These are phyloP conservation scores for Pseudorectes ferrugineus DNA, from an alignment of 2,113 vertebrate species.

Conservation along the genomic window DNA sequence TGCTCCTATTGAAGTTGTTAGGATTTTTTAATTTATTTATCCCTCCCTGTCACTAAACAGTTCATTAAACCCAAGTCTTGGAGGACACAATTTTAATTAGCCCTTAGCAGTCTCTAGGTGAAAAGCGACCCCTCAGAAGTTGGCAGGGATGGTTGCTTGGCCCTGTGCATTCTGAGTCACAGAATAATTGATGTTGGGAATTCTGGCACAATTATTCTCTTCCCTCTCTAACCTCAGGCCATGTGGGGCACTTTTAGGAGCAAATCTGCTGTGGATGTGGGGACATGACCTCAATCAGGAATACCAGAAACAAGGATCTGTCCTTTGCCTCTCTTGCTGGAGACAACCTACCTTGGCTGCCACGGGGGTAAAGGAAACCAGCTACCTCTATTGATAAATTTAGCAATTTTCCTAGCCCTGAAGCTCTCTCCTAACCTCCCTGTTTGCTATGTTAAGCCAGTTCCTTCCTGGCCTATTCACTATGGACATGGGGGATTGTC, in stretches of 20 bases:
- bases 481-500: background rate
- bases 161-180: background rate
- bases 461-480: background rate
- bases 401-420: background rate
- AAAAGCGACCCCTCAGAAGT: background rate
- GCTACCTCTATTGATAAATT: background rate
- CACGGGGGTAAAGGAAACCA: background rate
- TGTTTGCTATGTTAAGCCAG: background rate
- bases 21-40: background rate
- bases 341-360: background rate
- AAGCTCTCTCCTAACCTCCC: background rate
- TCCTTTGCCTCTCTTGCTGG: background rate
- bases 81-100: constrained; percentile 34
- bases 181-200: background rate
- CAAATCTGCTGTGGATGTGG: background rate
- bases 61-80: background rate
- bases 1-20: background rate
- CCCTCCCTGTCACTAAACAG: background rate
- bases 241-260: background rate
- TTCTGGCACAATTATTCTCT: background rate
- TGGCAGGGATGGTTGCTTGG: background rate
- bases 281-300: background rate
- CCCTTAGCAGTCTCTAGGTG: background rate
- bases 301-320: background rate
- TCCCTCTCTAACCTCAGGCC: background rate